Evolutionary conservation across 2,888 invertebrate species (phyloP).

Genomic region (Charanyca ferruginea): DNA sequence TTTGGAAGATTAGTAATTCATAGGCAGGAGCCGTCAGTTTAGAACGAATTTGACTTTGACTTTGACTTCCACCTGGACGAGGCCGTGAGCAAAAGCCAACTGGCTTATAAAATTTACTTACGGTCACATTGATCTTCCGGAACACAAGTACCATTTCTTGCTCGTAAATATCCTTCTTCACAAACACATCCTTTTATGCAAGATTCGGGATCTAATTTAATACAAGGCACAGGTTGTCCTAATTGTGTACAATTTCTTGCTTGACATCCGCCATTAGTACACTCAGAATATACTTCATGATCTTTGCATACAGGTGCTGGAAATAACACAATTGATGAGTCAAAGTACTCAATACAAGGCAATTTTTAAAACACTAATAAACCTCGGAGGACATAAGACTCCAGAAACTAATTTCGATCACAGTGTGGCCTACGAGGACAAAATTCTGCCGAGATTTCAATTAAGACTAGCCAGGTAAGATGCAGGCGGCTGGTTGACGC

Average conservation of each 20-base stretch:
- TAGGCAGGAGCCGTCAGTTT: background rate
- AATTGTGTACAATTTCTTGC: constrained; percentile 70
- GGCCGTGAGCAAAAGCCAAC: background rate
- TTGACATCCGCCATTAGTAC: constrained; percentile 71
- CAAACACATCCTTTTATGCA: constrained; percentile 75
- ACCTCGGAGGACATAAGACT: no score
- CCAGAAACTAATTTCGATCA: no score
- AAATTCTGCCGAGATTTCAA: no score
- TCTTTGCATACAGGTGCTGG: constrained; percentile 61
- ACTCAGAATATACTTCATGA: constrained; percentile 69
- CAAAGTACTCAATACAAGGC: no score
- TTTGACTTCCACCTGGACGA: no score
- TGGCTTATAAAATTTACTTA: constrained; percentile 49
- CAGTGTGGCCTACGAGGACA: no score
- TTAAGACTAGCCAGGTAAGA: no score
- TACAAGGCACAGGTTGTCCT: constrained; percentile 67
- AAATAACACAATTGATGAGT: constrained; percentile 2
- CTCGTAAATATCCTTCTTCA: constrained; percentile 66
- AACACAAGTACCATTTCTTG: constrained; percentile 69
- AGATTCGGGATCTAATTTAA: constrained; percentile 57
- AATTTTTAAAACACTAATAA: no score
- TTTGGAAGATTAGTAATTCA: no score
- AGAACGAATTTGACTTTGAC: no score
- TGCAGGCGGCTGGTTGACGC: no score
- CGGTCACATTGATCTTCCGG: constrained; percentile 67